phyloP scores from a whole-genome alignment of 2,797 vertebrate species.

The Varecia variegata region DNA sequence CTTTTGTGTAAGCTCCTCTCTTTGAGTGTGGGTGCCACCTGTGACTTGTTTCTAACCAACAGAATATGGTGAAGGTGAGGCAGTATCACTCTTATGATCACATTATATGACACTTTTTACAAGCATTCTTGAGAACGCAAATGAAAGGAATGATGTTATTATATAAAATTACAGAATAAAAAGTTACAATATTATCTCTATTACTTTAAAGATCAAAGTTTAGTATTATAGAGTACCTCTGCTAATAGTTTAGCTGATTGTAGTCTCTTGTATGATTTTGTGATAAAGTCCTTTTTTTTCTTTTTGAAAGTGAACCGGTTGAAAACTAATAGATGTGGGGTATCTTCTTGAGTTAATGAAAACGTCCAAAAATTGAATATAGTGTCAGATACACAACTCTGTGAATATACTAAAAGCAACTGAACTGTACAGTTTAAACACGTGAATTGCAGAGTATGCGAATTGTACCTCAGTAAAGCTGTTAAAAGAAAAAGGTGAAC shows the following conservation, averaged over 20 bases:
- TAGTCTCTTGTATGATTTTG: constrained; percentile 76
- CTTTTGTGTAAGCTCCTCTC: not conserved
- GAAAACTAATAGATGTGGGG: not conserved
- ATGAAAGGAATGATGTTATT: not conserved
- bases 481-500: not conserved
- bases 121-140: constrained; percentile 35
- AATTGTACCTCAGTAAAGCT: not conserved
- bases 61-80: not conserved
- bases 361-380: not conserved
- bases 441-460: not conserved
- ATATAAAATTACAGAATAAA: constrained; percentile 59
- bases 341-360: constrained; percentile 1
- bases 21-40: not conserved
- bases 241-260: constrained; percentile 77
- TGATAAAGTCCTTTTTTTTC: constrained; percentile 77
- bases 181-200: constrained; percentile 60
- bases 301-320: constrained; percentile 75
- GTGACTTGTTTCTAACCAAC: not conserved
- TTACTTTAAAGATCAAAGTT: constrained; percentile 69
- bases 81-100: not conserved
- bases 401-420: not conserved
- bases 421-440: not conserved
- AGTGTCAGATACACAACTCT: not conserved
- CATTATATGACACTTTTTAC: not conserved
- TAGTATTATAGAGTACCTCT: constrained; percentile 64